Evolutionary conservation across 2,113 vertebrate species (phyloP).

Genomic region (Promerops cafer): DNA sequence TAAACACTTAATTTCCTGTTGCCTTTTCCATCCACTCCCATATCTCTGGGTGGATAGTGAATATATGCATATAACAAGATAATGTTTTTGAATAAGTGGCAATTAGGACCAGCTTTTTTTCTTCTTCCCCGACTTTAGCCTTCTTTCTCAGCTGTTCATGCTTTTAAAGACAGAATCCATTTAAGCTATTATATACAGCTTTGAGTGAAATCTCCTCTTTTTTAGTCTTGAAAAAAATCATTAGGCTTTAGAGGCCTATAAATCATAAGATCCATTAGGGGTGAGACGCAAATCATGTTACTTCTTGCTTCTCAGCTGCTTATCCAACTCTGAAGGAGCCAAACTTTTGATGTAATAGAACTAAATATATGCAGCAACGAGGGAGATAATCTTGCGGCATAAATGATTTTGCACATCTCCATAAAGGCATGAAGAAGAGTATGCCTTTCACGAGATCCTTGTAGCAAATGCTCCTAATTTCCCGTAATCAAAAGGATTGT

Average conservation of each 20-base stretch:
- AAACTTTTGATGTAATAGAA: conserved; percentile 30
- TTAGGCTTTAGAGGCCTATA: conserved; percentile 37
- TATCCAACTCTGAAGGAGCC: neutral
- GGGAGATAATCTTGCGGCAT: conserved; percentile 14
- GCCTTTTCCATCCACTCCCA: neutral
- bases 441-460: conserved; percentile 10
- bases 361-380: conserved; percentile 19
- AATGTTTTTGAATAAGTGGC: conserved; percentile 25
- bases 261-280: conserved; percentile 41
- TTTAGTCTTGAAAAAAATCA: conserved; percentile 43
- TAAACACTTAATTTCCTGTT: neutral
- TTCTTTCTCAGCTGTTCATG: conserved; percentile 19
- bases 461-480: conserved; percentile 44
- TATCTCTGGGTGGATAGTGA: neutral
- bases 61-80: neutral
- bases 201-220: conserved; percentile 47
- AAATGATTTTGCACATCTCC: conserved; percentile 5
- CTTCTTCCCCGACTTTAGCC: neutral
- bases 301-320: conserved; percentile 27
- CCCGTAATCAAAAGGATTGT: neutral
- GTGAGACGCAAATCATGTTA: conserved; percentile 14
- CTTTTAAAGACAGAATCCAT: conserved; percentile 42
- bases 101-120: neutral
- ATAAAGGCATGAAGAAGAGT: neutral
- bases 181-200: conserved; percentile 39